phyloP scores from a whole-genome alignment of 2,888 invertebrate species.

The Drosophila paracracens region DNA sequence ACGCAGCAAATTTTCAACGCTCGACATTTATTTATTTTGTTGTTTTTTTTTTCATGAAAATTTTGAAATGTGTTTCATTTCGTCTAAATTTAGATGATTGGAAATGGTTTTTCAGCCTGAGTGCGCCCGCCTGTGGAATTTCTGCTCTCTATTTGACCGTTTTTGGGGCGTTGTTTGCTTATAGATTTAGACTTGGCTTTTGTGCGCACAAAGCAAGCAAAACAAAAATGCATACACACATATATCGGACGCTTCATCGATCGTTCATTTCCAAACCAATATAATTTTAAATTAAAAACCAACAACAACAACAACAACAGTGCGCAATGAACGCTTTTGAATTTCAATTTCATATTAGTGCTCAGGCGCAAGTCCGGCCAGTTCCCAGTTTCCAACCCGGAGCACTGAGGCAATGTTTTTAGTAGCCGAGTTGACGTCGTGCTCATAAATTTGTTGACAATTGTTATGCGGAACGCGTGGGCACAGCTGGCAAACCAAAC shows the following conservation, averaged over 20 bases:
- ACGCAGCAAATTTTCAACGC: constrained; percentile 47
- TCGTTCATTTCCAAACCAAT: constrained; percentile 46
- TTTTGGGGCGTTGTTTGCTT: constrained; percentile 57
- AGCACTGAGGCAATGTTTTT: constrained; percentile 37
- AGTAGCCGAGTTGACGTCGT: constrained; percentile 55
- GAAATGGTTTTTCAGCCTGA: constrained; percentile 61
- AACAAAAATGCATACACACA: constrained; percentile 44
- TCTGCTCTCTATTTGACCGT: constrained; percentile 42
- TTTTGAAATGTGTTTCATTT: constrained; percentile 81
- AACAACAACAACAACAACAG: constrained; percentile 24
- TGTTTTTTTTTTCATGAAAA: constrained; percentile 64
- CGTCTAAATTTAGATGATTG: constrained; percentile 79
- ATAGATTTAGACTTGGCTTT: constrained; percentile 21
- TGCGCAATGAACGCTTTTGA: constrained; percentile 56
- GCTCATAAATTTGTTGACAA: constrained; percentile 79
- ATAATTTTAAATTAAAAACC: constrained; percentile 45
- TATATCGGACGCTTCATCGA: constrained; percentile 49
- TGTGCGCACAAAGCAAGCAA: constrained; percentile 45
- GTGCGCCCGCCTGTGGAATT: constrained; percentile 41
- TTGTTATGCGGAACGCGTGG: constrained; percentile 76
- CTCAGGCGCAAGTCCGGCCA: constrained; percentile 21
- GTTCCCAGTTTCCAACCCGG: constrained; percentile 1
- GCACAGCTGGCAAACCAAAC: constrained; percentile 64
- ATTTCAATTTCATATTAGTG: constrained; percentile 49
- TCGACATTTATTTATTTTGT: constrained; percentile 59